Base-by-base conservation (phyloP, 2,113 vertebrate species). In the Cryptotis parvus region DNA sequence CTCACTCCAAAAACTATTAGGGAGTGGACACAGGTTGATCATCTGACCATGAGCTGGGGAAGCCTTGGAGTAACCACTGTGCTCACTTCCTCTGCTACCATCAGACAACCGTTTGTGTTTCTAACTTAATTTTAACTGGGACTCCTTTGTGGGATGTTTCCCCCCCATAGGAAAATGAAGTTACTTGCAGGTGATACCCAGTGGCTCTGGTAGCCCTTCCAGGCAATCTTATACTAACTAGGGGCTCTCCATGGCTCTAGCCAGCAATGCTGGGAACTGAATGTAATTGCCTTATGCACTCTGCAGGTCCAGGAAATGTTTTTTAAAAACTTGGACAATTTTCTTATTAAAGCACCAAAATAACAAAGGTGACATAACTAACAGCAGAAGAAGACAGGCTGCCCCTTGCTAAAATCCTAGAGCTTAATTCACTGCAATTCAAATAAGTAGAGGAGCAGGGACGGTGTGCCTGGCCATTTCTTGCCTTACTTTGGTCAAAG, bases 401-500 rank as follows among this genome's bases (percentile, higher is more conserved):
- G 69, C 26, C 45, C 41, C 37, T 15, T 43, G 39, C 33, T 31
- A 4, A 72, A 74, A 79, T 79, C 94, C 74, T n/a, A 80, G 82
- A 90, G 94, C 55, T 73, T 78, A 76, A 22, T 77, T 75, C 49
- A 9, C n/a, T 31, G 35, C 66, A 41, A 27, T 55, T 22, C 65
- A 90, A 82, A 8, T 24, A 70, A 88, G 39, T 35, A 15, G 61
- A 61, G 11, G 29, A n/a, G 12, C 39, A 61, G 76, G 45, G 45
- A 49, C 10, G 52, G n/a, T n/a, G n/a, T 77, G 39, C 86, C 52
- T 86, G 80, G 76, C 26, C 6, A 14, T 52, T 39, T 41, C 41
- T 68, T 77, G 74, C n/a, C 73, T 87, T 77, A 39, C 63, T 87
- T 74, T 33, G 65, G 70, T 61, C 37, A 81, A 89, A 58, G 85